These are phyloP conservation scores for Meiosimyza platycephala DNA, from an alignment of 2,888 invertebrate species.

Conservation along the genomic window DNA sequence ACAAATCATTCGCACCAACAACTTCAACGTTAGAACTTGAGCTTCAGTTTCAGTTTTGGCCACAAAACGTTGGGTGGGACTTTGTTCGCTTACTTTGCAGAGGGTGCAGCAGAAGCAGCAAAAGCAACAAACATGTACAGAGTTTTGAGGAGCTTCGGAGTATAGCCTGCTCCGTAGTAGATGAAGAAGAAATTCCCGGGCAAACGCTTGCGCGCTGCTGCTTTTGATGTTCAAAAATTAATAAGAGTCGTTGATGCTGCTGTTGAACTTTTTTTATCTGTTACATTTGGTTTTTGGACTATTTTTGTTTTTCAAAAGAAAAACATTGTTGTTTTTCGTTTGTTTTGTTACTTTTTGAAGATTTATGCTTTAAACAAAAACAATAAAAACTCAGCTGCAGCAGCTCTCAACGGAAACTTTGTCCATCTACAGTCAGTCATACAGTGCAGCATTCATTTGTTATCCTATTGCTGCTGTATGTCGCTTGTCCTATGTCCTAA, in stretches of 20 bases:
- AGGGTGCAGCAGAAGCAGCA: not conserved
- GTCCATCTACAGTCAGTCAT: conserved; percentile 7
- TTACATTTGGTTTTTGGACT: conserved; percentile 39
- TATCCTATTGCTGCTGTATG: not conserved
- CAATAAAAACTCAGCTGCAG: not conserved
- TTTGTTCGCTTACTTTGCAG: conserved; percentile 1
- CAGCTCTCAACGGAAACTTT: conserved; percentile 1
- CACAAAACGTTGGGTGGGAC: not conserved
- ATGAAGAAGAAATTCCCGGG: conserved; percentile 63
- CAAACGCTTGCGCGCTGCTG: conserved; percentile 66
- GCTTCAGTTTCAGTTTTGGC: not conserved
- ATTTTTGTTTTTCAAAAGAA: conserved; percentile 7
- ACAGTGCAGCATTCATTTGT: conserved; percentile 2
- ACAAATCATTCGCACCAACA: conserved; percentile 22
- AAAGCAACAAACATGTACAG: not conserved
- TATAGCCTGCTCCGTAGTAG: conserved; percentile 42
- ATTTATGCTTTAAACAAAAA: not conserved
- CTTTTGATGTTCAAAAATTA: conserved; percentile 54
- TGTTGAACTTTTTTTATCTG: conserved; percentile 24
- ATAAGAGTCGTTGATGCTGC: conserved; percentile 55
- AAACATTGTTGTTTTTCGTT: conserved; percentile 20
- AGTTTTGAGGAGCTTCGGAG: conserved; percentile 1
- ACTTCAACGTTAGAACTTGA: conserved; percentile 12
- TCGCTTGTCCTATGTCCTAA: conserved; percentile 13
- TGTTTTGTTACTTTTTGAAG: conserved; percentile 25